Conservation (phyloP, 2,113 vertebrate genomes). For the Sander lucioperca region DNA sequence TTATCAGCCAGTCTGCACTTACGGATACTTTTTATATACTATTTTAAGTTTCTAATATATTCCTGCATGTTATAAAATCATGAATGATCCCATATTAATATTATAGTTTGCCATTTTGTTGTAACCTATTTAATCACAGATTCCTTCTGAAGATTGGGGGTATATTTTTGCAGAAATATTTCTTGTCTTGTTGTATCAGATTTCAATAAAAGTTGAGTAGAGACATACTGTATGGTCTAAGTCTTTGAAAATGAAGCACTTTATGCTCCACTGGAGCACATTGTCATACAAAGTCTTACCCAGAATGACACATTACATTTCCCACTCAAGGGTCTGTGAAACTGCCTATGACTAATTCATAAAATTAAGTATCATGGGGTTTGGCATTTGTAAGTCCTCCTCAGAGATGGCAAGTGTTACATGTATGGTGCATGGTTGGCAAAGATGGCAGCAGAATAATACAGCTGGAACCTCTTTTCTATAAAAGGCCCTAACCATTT, state of each 20-base stretch:
- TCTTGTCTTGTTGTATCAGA: slow-evolving; percentile 65
- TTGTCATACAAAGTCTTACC: background rate
- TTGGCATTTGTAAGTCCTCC: slow-evolving; percentile 27
- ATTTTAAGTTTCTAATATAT: slow-evolving; percentile 76
- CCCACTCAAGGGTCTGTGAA: slow-evolving; percentile 25
- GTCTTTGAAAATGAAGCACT: slow-evolving; percentile 34
- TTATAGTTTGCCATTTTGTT: slow-evolving; percentile 60
- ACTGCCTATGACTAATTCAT: slow-evolving; percentile 29
- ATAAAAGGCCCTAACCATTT: slow-evolving; percentile 53
- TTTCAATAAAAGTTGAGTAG: slow-evolving; percentile 67
- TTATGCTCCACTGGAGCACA: slow-evolving; percentile 13
- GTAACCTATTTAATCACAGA: slow-evolving; percentile 77
- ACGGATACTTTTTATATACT: slow-evolving; percentile 46
- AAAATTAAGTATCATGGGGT: slow-evolving; percentile 34
- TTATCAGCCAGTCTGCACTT: slow-evolving; percentile 39
- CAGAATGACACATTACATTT: slow-evolving; percentile 38
- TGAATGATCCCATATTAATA: slow-evolving; percentile 49
- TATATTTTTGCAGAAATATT: slow-evolving; percentile 80
- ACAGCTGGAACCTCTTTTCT: slow-evolving; percentile 38
- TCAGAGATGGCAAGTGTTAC: slow-evolving; percentile 48
- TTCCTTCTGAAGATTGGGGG: slow-evolving; percentile 64
- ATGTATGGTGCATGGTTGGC: slow-evolving; percentile 23
- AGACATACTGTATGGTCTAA: slow-evolving; percentile 15
- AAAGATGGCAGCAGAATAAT: slow-evolving; percentile 40
- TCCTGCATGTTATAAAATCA: slow-evolving; percentile 67